phyloP scores from a whole-genome alignment of 2,113 vertebrate genomes.

The Gavialis gangeticus region DNA sequence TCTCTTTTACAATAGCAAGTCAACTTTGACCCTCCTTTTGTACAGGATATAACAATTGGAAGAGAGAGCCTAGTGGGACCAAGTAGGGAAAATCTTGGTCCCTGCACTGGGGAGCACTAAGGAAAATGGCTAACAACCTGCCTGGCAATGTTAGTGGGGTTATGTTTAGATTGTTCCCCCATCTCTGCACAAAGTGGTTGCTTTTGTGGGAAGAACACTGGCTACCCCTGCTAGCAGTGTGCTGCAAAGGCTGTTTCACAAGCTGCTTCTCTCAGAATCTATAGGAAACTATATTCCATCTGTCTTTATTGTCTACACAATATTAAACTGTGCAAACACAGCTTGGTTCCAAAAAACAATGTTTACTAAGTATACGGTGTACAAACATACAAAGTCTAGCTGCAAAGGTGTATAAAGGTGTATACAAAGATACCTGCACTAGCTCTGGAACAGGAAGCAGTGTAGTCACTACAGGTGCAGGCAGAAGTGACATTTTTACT shows the following conservation, averaged over 20 bases:
- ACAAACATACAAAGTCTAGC: too few relatives aligned
- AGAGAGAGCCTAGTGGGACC: background rate
- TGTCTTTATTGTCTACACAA: background rate
- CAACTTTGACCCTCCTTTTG: background rate
- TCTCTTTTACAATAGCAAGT: background rate
- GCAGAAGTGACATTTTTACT: too few relatives aligned
- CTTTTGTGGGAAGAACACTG: background rate
- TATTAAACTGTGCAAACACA: background rate
- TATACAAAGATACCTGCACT: too few relatives aligned
- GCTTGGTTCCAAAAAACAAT: too few relatives aligned
- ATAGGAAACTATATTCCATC: background rate
- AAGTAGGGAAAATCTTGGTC: background rate
- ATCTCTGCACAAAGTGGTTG: background rate
- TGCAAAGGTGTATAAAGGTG: too few relatives aligned
- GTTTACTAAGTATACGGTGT: too few relatives aligned
- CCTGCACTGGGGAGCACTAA: background rate
- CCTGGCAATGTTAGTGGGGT: background rate
- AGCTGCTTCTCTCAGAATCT: background rate
- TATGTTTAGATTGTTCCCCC: background rate
- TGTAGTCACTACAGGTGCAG: too few relatives aligned
- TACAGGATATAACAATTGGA: background rate
- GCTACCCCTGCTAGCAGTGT: background rate
- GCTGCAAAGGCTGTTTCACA: background rate
- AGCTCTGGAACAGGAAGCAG: too few relatives aligned
- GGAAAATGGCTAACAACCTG: background rate